Evolutionary conservation across 2,888 invertebrate species (phyloP).

Genomic region (Coleophora flavipennella): DNA sequence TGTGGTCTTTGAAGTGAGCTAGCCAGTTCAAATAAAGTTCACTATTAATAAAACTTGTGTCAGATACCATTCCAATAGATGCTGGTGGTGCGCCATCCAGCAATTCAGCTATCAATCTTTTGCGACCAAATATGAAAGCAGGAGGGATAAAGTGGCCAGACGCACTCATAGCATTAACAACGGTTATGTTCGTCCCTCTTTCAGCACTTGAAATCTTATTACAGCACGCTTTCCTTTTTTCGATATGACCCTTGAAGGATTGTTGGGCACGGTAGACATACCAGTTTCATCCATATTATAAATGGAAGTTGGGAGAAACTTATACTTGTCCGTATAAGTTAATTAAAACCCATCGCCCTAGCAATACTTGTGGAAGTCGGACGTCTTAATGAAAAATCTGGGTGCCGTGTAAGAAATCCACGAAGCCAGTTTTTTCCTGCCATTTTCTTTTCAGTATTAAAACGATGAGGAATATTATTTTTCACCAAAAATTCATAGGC

Average conservation of each 20-base stretch:
- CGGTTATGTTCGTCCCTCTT: constrained; percentile 14
- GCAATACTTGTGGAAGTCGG: constrained; percentile 12
- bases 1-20: constrained; percentile 8
- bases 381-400: constrained; percentile 9
- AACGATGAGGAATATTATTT: constrained; percentile 7
- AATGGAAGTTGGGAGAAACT: constrained; percentile 8
- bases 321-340: constrained; percentile 7
- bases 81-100: constrained; percentile 27
- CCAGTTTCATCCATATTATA: constrained; percentile 15
- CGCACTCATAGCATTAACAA: constrained; percentile 19
- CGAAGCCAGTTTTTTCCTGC: constrained; percentile 13
- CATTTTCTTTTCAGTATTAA: constrained; percentile 4
- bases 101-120: constrained; percentile 25
- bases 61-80: constrained; percentile 18
- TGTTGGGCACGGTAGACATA: constrained; percentile 10
- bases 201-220: constrained; percentile 16
- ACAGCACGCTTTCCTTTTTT: constrained; percentile 15
- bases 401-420: constrained; percentile 11
- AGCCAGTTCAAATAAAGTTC: constrained; percentile 13
- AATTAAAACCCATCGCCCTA: constrained; percentile 13
- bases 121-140: constrained; percentile 27
- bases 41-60: constrained; percentile 14
- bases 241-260: constrained; percentile 8
- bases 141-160: constrained; percentile 27
- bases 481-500: constrained; percentile 8